Conservation (phyloP, 64 coral and sea anemone species). For the Acropora tenuis region DNA sequence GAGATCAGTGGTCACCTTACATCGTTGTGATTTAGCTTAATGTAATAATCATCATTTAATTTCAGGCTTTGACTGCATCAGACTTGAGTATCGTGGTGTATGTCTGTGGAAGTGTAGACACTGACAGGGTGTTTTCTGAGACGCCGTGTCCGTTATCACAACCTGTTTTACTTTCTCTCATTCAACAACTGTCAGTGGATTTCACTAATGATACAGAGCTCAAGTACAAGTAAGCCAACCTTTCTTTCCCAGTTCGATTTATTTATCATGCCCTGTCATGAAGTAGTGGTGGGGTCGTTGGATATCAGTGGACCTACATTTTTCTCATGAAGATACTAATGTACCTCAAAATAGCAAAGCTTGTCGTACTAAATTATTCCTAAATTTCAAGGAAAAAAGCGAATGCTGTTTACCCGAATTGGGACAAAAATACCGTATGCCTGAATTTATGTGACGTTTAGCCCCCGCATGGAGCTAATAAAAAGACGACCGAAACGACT, state of each 20-base stretch:
- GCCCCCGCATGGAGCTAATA: no score
- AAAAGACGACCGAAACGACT: no score
- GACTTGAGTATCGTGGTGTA: constrained; percentile 82
- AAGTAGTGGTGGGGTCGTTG: no score
- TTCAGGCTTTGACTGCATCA: constrained; percentile 90
- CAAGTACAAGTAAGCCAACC: constrained; percentile 77
- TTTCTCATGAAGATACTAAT: no score
- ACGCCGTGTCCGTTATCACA: constrained; percentile 71
- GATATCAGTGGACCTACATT: no score
- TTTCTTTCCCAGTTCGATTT: neutral
- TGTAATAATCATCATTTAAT: neutral
- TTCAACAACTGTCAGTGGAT: constrained; percentile 96
- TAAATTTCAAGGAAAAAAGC: no score
- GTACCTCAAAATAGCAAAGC: neutral
- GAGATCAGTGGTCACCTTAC: no score
- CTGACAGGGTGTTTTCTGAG: constrained; percentile 74
- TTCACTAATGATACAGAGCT: constrained; percentile 83
- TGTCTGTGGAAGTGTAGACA: constrained; percentile 82
- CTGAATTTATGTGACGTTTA: no score
- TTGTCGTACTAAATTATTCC: neutral
- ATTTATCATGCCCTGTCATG: no score
- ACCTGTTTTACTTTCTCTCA: constrained; percentile 88
- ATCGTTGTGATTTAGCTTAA: neutral
- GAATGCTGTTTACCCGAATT: no score
- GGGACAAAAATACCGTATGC: no score